These are phyloP conservation scores for Diadumene lineata DNA, from an alignment of 92 coral and sea anemone species.

Conservation along the genomic window DNA sequence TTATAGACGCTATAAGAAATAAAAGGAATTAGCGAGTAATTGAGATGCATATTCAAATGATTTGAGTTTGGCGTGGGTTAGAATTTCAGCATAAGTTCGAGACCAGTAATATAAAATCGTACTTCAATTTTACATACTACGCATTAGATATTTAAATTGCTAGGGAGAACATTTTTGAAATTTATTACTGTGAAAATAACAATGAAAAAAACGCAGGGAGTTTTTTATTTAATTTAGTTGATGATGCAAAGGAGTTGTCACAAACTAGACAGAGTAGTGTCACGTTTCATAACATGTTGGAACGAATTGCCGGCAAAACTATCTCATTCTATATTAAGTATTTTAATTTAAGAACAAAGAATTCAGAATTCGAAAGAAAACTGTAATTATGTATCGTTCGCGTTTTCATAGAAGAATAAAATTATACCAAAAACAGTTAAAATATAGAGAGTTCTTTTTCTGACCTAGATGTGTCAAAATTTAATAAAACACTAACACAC, in stretches of 20 bases:
- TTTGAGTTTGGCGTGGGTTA: neutral
- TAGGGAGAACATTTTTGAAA: neutral
- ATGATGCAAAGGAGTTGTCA: neutral
- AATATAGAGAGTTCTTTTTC: neutral
- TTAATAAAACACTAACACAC: neutral
- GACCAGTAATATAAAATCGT: neutral
- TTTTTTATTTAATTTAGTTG: neutral
- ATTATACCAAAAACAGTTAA: too few species aligned
- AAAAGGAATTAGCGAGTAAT: neutral
- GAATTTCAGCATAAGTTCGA: neutral
- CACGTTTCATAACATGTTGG: slow-evolving; percentile 7
- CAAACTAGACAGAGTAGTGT: neutral
- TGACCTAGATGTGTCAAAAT: slow-evolving; percentile 3
- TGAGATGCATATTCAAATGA: neutral
- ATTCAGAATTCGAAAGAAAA: neutral
- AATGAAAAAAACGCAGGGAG: neutral
- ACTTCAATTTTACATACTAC: neutral
- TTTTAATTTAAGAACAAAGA: neutral
- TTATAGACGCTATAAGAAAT: too few species aligned
- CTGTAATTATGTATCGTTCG: too few species aligned
- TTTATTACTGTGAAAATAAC: neutral
- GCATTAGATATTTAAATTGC: too few species aligned
- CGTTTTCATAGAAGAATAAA: too few species aligned
- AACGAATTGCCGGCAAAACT: neutral
- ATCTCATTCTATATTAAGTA: neutral